Conservation (phyloP, 1,140 invertebrate genomes). For the Dreissena rostriformis region DNA sequence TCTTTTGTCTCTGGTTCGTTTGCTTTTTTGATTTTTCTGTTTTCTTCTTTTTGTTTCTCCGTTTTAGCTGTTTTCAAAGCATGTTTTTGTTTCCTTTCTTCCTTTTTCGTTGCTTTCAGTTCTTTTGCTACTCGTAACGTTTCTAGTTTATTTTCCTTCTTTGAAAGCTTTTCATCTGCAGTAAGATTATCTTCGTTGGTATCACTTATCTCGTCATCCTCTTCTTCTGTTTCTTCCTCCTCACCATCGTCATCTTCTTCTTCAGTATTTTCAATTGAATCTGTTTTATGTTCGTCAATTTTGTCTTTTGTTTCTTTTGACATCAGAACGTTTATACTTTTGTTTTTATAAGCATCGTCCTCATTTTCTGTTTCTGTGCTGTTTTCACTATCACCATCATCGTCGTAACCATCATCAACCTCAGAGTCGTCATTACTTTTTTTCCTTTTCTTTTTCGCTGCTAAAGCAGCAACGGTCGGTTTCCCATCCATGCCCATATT, state of each 20-base stretch:
- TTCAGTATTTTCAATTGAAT: constrained; percentile 14
- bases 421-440: neutral
- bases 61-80: constrained; percentile 3
- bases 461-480: neutral
- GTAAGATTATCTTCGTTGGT: constrained; percentile 1
- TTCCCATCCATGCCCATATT: neutral
- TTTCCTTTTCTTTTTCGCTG: constrained; percentile 2
- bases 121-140: constrained; percentile 35
- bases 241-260: constrained; percentile 5
- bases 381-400: constrained; percentile 4
- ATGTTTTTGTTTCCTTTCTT: constrained; percentile 18
- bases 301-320: neutral
- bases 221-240: neutral
- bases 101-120: constrained; percentile 20
- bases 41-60: constrained; percentile 10
- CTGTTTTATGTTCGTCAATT: neutral
- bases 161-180: neutral
- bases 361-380: neutral
- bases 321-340: neutral
- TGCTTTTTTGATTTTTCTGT: neutral
- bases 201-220: constrained; percentile 6
- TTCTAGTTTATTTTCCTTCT: constrained; percentile 33
- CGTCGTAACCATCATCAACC: constrained; percentile 1
- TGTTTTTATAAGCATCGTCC: neutral
- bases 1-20: constrained; percentile 5